Evolutionary conservation across 53 echinoderm and acorn worm genomes (phyloP).

Genomic region (Temnopleurus reevesii): DNA sequence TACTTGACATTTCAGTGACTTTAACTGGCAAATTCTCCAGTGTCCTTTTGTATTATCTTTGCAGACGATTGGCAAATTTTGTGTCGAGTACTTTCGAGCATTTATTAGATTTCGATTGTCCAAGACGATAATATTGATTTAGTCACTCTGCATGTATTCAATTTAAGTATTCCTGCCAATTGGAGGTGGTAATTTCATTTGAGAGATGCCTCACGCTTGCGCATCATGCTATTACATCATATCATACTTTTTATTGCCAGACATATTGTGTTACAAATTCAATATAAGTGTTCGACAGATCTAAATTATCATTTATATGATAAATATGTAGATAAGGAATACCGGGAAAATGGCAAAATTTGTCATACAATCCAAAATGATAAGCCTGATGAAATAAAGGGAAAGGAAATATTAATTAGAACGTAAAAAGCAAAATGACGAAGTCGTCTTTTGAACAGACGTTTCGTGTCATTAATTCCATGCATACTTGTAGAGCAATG

Average conservation of each 20-base stretch:
- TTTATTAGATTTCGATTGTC: slow-evolving; percentile 12
- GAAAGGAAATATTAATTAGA: no score
- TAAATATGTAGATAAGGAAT: no score
- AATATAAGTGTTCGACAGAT: neutral
- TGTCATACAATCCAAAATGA: no score
- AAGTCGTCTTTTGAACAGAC: no score
- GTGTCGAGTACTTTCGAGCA: neutral
- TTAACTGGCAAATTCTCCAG: neutral
- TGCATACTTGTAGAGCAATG: no score
- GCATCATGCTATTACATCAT: no score
- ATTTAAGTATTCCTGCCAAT: neutral
- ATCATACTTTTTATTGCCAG: no score
- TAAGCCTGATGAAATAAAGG: no score
- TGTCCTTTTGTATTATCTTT: neutral
- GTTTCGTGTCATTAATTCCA: no score
- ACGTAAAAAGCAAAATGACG: no score
- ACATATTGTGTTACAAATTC: neutral
- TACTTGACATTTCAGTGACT: slow-evolving; percentile 2
- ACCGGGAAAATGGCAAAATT: no score
- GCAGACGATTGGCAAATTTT: neutral
- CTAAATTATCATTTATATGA: no score
- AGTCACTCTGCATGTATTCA: neutral
- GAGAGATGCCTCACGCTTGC: neutral
- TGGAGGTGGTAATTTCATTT: neutral
- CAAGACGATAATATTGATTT: neutral